Base-by-base conservation (phyloP, 2,113 vertebrate species). In the Acanthochromis polyacanthus region DNA sequence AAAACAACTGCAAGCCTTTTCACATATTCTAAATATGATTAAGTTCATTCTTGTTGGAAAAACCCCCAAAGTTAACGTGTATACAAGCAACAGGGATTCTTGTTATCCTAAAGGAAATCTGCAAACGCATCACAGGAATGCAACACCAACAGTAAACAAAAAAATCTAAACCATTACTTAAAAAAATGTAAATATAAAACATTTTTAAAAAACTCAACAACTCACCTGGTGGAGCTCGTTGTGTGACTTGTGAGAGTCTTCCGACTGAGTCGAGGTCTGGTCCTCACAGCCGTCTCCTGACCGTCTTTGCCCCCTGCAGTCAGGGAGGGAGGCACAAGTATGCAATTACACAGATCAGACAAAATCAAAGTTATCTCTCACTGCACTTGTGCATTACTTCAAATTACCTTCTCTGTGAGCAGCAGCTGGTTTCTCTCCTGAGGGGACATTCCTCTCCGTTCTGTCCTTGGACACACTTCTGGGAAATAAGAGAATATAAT, bases 381-480 rank as follows among this genome's bases (percentile, higher is more conserved):
- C 38, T 17, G 6, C 10, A 45, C 25, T 69, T 28, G 23, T 22
- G 36, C 23, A n/a, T 16, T 50, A 56, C 57, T 68, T 66, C 23
- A 70, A 88, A 84, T 92, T 80, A 93, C 92, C 90, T 71, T 93
- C 92, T 88, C 74, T 91, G 80, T 85, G 85, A 82, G 85, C n/a
- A 55, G 87, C 75, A 75, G 86, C 70, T 56, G 84, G 72, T 77
- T 91, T 91, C 36, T 91, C 91, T 81, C 83, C 89, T n/a, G 90
- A 80, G 76, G 84, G 53, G n/a, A 25, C 48, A n/a, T 64, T 87
- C 71, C 78, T 88, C 55, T 91, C 89, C 3, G 78, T 16, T 82
- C 89, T 87, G 85, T 93, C 92, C 74, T 88, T 92, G 80, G 90
- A 91, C 15, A 62, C 76, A 66, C 89, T 91, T 76, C 91, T 92